Conservation (phyloP, 2,888 invertebrate genomes). For the Melanophora roralis region DNA sequence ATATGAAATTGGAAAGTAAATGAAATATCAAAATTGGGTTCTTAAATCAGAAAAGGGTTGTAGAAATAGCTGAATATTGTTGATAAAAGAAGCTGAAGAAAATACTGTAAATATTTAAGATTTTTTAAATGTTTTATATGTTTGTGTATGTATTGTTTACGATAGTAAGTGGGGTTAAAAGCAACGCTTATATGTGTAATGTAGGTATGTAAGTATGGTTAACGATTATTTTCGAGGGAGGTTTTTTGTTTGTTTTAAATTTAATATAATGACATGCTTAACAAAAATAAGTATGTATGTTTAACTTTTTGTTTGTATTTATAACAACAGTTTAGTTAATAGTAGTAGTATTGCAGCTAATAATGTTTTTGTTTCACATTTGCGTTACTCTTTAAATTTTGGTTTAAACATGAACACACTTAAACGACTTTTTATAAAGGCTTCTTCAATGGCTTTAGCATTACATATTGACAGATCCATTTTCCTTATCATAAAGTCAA, state of each 20-base stretch:
- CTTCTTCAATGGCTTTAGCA: conserved; percentile 53
- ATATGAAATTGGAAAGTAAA: too few relatives aligned
- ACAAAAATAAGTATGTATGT: conserved; percentile 57
- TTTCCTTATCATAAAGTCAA: background rate
- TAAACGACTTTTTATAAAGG: conserved; percentile 57
- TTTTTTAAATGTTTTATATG: background rate
- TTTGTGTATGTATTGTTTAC: conserved; percentile 22
- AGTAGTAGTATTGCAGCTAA: conserved; percentile 52
- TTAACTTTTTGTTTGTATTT: conserved; percentile 23
- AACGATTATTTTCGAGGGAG: conserved; percentile 41
- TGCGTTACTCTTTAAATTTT: conserved; percentile 59
- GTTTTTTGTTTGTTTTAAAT: conserved; percentile 44
- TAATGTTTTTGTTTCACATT: conserved; percentile 36
- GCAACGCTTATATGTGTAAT: conserved; percentile 45
- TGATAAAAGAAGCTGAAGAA: too few relatives aligned
- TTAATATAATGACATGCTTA: conserved; percentile 58
- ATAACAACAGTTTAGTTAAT: conserved; percentile 55
- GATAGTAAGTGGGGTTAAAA: conserved; percentile 25
- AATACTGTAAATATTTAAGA: conserved; percentile 11
- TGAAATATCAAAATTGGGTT: background rate
- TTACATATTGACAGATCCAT: conserved; percentile 17
- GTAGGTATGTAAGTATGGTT: conserved; percentile 44
- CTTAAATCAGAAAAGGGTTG: background rate
- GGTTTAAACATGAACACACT: conserved; percentile 61
- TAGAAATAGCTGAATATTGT: background rate